Base-by-base conservation (phyloP, 92 coral and sea anemone genomes). In the Actinernus sp. region DNA sequence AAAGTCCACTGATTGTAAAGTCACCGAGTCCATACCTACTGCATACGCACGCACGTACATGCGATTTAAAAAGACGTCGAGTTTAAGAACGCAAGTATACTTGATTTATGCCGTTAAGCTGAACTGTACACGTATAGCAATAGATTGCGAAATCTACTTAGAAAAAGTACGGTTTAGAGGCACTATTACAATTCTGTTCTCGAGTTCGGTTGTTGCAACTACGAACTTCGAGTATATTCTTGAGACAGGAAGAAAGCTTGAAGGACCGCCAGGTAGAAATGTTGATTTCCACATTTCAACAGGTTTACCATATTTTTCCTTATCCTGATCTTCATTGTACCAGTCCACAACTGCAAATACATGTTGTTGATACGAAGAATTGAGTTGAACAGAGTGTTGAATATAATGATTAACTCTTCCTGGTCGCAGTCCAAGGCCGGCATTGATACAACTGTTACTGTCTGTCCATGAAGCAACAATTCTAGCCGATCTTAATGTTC, bases 401-500 rank as follows among this genome's bases (percentile, higher is more conserved):
- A 65, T 23, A 28, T 77, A 77, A 25, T 18, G 50, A 13, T 65
- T 77, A 1, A 65, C 76, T 20, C 29, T 38, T 19, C 75, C 84
- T 24, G 84, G 76, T 62, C 84, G 51, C 20, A 22, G 54, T 9
- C 20, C 34, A 11, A 41, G 43, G 13, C 50, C 58, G 14, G 34
- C 22, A 46, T 56, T 25, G 14, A 77, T 56, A 6, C 41, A n/a
- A 8, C 69, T 61, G 57, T 58, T 51, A 14, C 6, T 45, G 17
- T 20, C 69, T 18, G 45, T 14, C 84, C 84, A 77, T 8, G 68
- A 66, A 2, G 84, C 76, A 19, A 77, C 24, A 16, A 77, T 38
- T 21, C 84, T 26, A 22, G 84, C 84, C 4, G 76, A 65, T 11
- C 84, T 45, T 7, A 65, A 41, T 19, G 29, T 62, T n/a, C 66